A percentile compares a stretch with the other conserved stretches of the same genome.
These are phyloP conservation scores for Timema cristinae DNA, from an alignment of 2,888 invertebrate species.

Conservation along the genomic window DNA sequence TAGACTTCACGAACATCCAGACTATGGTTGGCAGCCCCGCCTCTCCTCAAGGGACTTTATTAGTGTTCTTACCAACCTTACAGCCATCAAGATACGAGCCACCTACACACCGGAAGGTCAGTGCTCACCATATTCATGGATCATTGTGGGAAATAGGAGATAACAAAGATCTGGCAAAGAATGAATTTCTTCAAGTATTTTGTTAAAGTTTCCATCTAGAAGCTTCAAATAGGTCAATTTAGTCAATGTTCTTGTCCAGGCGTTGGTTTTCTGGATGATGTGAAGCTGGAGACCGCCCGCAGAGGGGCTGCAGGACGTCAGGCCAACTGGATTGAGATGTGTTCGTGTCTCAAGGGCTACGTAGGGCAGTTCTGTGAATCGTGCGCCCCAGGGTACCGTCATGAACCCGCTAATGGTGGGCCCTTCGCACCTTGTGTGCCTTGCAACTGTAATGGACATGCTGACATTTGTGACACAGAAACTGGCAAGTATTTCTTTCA, in stretches of 20 bases:
- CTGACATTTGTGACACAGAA: slow-evolving; percentile 92
- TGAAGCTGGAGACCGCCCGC: slow-evolving; percentile 83
- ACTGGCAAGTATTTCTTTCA: slow-evolving; percentile 61
- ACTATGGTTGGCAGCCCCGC: slow-evolving; percentile 92
- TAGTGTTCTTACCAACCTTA: slow-evolving; percentile 87
- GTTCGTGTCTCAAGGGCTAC: slow-evolving; percentile 81
- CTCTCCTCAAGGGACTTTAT: slow-evolving; percentile 85
- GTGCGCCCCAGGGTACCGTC: slow-evolving; percentile 91
- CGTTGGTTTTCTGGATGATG: slow-evolving; percentile 83
- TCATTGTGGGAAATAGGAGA: no score
- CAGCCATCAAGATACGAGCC: slow-evolving; percentile 89
- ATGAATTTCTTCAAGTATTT: not conserved
- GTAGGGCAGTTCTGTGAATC: slow-evolving; percentile 97
- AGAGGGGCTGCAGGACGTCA: slow-evolving; percentile 72
- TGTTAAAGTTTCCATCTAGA: no score
- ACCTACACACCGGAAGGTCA: slow-evolving; percentile 79
- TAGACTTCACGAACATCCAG: slow-evolving; percentile 85
- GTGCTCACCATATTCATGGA: no score
- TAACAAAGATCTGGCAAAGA: not conserved
- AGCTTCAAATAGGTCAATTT: no score
- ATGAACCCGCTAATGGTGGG: slow-evolving; percentile 87
- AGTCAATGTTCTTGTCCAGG: slow-evolving; percentile 42
- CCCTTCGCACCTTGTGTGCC: slow-evolving; percentile 92
- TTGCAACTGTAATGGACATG: slow-evolving; percentile 96
- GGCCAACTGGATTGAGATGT: slow-evolving; percentile 93